A percentile compares a stretch with the other conserved stretches of the same genome.
Conservation (phyloP, 2,113 vertebrate species). For the Clarias batrachus region DNA sequence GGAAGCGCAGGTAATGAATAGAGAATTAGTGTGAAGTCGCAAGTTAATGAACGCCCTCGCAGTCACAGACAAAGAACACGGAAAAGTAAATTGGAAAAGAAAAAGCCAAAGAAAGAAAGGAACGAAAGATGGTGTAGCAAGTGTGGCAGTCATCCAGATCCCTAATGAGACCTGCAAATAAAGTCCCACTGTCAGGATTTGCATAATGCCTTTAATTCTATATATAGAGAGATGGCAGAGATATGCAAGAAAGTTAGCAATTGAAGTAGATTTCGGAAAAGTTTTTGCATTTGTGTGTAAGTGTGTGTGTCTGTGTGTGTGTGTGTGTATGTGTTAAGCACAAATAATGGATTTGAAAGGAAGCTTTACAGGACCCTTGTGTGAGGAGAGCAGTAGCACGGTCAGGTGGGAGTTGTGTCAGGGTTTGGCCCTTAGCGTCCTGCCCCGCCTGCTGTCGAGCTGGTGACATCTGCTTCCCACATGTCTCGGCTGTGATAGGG, state of each 20-base stretch:
- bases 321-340: neutral
- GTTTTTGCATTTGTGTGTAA: constrained; percentile 15
- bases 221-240: constrained; percentile 46
- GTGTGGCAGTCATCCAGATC: constrained; percentile 48
- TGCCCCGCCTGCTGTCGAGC: constrained; percentile 57
- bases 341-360: constrained; percentile 32
- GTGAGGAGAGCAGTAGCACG: constrained; percentile 53
- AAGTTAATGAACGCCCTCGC: constrained; percentile 49
- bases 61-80: constrained; percentile 40
- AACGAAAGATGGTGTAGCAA: constrained; percentile 39
- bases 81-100: constrained; percentile 43
- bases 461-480: constrained; percentile 84
- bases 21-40: constrained; percentile 55
- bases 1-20: constrained; percentile 56
- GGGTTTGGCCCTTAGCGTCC: constrained; percentile 43
- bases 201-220: constrained; percentile 54
- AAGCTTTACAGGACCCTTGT: constrained; percentile 40
- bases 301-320: neutral
- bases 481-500: constrained; percentile 84
- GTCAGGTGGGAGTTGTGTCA: constrained; percentile 51
- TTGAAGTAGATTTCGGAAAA: constrained; percentile 27
- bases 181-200: constrained; percentile 52
- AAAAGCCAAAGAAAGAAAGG: constrained; percentile 40
- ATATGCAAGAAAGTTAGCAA: constrained; percentile 39
- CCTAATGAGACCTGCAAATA: constrained; percentile 54